phyloP scores from a whole-genome alignment of 2,888 invertebrate genomes.

The Platycheirus rosarum region DNA sequence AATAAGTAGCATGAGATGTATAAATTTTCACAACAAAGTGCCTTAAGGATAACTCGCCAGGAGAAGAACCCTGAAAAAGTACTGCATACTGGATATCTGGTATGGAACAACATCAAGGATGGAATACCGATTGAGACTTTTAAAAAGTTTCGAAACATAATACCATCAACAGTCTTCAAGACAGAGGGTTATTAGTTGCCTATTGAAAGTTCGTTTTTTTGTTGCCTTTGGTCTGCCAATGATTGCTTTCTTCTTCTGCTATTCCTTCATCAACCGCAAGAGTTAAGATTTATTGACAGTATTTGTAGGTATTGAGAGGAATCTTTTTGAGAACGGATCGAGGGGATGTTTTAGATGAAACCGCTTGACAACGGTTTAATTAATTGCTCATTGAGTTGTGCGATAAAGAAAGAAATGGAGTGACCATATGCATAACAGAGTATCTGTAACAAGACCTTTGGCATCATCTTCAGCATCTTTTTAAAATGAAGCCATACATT shows the following conservation, averaged over 20 bases:
- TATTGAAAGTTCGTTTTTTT: constrained; percentile 28
- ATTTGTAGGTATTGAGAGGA: constrained; percentile 13
- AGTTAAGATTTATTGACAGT: constrained; percentile 55
- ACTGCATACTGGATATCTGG: too few species aligned
- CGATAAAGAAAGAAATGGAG: neutral
- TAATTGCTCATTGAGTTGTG: constrained; percentile 43
- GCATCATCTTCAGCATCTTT: neutral
- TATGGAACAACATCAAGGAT: too few species aligned
- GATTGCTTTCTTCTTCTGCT: constrained; percentile 16
- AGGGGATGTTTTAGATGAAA: neutral
- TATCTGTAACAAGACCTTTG: too few species aligned
- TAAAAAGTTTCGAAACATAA: constrained; percentile 56
- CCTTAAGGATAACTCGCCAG: neutral
- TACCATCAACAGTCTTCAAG: constrained; percentile 19
- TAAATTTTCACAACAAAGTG: constrained; percentile 38
- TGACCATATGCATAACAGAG: neutral
- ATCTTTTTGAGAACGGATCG: constrained; percentile 8
- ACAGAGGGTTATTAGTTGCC: constrained; percentile 28
- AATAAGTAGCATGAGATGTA: constrained; percentile 1
- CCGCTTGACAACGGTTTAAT: constrained; percentile 46
- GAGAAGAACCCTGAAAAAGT: constrained; percentile 34
- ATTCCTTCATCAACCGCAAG: constrained; percentile 6
- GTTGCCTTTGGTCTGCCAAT: constrained; percentile 3
- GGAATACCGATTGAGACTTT: constrained; percentile 20
- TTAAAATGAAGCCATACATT: constrained; percentile 2